These are phyloP conservation scores for Ptychadena robeensis DNA, from an alignment of 2,797 vertebrate species.

Conservation along the genomic window DNA sequence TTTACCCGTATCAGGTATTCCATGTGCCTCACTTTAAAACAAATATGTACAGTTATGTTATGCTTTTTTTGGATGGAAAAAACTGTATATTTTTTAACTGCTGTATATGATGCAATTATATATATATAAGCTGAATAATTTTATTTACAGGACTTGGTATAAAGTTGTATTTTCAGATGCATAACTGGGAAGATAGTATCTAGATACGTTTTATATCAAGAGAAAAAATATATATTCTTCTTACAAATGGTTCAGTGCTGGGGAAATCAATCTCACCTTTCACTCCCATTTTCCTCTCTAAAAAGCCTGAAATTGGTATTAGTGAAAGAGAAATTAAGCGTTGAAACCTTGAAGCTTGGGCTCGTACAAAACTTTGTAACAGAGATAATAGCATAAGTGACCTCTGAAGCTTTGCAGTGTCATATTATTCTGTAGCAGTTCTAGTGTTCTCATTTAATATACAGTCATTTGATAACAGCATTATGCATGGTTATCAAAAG, in stretches of 20 bases:
- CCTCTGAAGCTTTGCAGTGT: conserved; percentile 16
- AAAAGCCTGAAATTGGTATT: conserved; percentile 40
- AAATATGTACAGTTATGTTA: no score
- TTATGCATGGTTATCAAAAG: background rate
- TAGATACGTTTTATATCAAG: background rate
- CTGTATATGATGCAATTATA: no score
- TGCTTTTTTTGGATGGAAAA: no score
- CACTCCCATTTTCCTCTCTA: conserved; percentile 5
- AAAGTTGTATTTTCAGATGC: no score
- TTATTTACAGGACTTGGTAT: no score
- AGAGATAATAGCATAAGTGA: conserved; percentile 35
- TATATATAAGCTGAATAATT: no score
- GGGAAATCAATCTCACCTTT: conserved; percentile 41
- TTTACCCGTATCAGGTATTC: no score
- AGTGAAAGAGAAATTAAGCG: conserved; percentile 27
- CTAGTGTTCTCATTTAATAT: conserved; percentile 7
- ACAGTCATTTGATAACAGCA: background rate
- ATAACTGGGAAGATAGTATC: background rate
- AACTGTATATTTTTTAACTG: no score
- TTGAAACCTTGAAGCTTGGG: conserved; percentile 21
- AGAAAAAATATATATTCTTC: background rate
- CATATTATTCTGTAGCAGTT: background rate
- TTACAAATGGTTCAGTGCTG: conserved; percentile 11
- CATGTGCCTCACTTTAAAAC: no score
- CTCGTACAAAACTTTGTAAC: conserved; percentile 1